Percentiles rank a stretch among this genome's conserved stretches.
phyloP scores from a whole-genome alignment of 2,113 vertebrate genomes.

The Platycercus adscitus region DNA sequence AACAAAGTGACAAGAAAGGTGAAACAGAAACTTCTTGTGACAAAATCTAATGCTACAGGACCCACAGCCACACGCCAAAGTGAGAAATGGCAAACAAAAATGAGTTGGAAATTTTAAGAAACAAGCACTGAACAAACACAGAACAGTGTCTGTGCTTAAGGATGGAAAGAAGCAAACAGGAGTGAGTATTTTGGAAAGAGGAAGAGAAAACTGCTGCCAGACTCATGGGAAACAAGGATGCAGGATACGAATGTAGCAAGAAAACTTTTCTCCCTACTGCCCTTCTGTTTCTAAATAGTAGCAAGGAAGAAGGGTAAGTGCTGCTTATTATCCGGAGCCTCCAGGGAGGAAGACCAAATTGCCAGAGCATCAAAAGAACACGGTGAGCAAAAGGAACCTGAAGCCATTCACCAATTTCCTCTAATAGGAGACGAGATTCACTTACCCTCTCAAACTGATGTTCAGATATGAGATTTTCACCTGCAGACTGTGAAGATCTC shows the following conservation, averaged over 20 bases:
- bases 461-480: background rate
- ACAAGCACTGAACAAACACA: background rate
- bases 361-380: background rate
- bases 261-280: background rate
- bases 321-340: background rate
- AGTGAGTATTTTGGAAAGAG: background rate
- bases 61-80: background rate
- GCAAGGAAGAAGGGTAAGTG: background rate
- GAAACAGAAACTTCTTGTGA: background rate
- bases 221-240: background rate
- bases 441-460: background rate
- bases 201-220: background rate
- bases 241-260: background rate
- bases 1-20: background rate
- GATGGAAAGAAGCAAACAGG: background rate
- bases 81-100: background rate
- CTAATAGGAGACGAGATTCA: background rate
- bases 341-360: background rate
- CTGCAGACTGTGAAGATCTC: background rate
- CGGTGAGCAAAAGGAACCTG: background rate
- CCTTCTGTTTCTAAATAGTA: background rate
- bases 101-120: background rate
- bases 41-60: background rate
- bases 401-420: background rate
- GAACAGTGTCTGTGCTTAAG: background rate